Conservation (phyloP, 2,888 invertebrate species). For the Agapostemon virescens region DNA sequence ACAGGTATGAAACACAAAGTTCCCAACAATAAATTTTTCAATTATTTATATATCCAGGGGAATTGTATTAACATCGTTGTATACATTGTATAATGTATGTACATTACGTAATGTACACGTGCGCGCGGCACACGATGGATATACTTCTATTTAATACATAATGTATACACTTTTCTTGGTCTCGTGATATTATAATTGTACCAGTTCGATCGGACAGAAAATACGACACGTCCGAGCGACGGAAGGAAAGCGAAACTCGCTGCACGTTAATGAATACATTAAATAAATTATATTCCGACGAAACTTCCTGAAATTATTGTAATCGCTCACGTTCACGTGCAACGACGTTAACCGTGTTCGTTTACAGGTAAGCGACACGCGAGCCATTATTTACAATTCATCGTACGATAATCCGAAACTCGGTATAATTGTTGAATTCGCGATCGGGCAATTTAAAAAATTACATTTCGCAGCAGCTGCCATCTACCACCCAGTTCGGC, state of each 20-base stretch:
- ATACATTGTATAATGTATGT: too few species aligned
- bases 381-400: background rate
- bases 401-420: background rate
- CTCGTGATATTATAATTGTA: background rate
- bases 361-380: background rate
- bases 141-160: too few species aligned
- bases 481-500: background rate
- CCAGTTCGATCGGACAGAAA: background rate
- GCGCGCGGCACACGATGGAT: too few species aligned
- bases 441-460: background rate
- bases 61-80: too few species aligned
- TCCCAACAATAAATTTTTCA: too few species aligned
- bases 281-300: background rate
- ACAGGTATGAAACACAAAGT: too few species aligned
- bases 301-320: background rate
- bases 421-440: background rate
- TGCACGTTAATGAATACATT: background rate
- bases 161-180: too few species aligned
- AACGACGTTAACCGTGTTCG: background rate
- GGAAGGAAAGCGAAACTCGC: background rate
- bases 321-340: background rate
- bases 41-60: too few species aligned
- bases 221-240: background rate
- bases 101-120: too few species aligned
- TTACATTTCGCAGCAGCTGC: conserved; percentile 15